phyloP scores from a whole-genome alignment of 2,113 vertebrate species.

The Anolis sagrei region DNA sequence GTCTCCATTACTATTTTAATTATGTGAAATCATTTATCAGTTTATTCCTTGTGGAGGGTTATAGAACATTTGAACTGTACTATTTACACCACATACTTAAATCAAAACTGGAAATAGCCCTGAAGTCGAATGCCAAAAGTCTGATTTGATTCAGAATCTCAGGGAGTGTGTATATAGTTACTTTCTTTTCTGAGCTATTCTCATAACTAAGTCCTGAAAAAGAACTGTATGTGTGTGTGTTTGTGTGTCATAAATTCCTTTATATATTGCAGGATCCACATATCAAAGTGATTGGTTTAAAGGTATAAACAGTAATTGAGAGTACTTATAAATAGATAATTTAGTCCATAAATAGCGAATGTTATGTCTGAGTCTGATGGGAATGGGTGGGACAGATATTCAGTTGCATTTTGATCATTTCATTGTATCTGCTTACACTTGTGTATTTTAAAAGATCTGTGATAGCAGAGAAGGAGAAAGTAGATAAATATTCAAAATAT shows the following conservation, averaged over 20 bases:
- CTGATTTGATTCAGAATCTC: neutral
- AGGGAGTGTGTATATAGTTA: neutral
- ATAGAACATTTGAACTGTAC: neutral
- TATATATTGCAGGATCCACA: neutral
- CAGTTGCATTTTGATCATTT: constrained; percentile 39
- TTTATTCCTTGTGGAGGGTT: neutral
- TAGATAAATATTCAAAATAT: constrained; percentile 35
- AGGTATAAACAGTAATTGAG: constrained; percentile 5
- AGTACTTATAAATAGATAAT: constrained; percentile 31
- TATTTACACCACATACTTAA: neutral
- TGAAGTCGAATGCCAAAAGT: neutral
- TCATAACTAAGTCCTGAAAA: neutral
- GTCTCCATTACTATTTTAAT: neutral
- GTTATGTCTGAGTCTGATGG: constrained; percentile 34
- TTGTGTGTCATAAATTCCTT: neutral
- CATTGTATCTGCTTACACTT: constrained; percentile 35
- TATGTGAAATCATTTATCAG: neutral
- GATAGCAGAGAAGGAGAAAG: constrained; percentile 16
- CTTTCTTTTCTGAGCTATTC: neutral
- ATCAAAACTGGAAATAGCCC: neutral
- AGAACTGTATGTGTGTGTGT: no score
- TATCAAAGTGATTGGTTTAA: neutral
- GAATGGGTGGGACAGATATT: constrained; percentile 5
- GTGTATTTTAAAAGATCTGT: constrained; percentile 28
- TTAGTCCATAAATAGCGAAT: constrained; percentile 27